Percentiles rank a stretch among this genome's conserved stretches.
Evolutionary conservation across 2,888 invertebrate genomes (phyloP).

Genomic region (Rhabditoides inermis): DNA sequence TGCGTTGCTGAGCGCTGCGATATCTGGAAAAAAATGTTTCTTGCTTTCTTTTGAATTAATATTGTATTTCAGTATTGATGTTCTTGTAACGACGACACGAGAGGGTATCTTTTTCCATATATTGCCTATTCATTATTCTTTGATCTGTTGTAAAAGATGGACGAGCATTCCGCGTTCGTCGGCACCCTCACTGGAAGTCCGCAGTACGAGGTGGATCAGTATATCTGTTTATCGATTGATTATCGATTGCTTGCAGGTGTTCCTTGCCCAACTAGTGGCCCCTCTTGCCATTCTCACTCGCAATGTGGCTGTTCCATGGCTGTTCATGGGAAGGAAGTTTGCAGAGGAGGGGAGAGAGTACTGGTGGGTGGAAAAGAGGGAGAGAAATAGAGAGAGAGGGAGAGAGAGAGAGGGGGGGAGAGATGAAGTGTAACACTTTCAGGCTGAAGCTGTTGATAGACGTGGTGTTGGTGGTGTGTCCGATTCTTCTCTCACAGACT

Average conservation of each 20-base stretch:
- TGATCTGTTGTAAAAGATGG: no score
- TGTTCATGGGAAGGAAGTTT: constrained; percentile 28
- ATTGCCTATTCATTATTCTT: no score
- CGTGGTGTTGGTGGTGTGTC: constrained; percentile 28
- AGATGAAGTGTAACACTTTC: constrained; percentile 15
- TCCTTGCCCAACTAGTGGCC: constrained; percentile 18
- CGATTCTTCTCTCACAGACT: constrained; percentile 24
- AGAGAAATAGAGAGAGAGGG: constrained; percentile 6
- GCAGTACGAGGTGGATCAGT: no score
- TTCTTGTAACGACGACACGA: no score
- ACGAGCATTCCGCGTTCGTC: constrained; percentile 19
- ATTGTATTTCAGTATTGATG: no score
- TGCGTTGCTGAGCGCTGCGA: no score
- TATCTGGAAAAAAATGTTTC: no score
- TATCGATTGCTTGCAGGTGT: no score
- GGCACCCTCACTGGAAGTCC: constrained; percentile 22
- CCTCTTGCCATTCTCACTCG: constrained; percentile 23
- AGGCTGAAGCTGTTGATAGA: constrained; percentile 41
- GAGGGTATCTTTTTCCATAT: no score
- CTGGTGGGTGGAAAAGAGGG: constrained; percentile 15
- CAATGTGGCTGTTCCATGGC: constrained; percentile 38
- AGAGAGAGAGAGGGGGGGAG: constrained; percentile 3
- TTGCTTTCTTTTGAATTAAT: no score
- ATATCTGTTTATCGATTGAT: no score
- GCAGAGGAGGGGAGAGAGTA: constrained; percentile 5